Base-by-base conservation (phyloP, 2,113 vertebrate genomes). In the Tetrax tetrax region DNA sequence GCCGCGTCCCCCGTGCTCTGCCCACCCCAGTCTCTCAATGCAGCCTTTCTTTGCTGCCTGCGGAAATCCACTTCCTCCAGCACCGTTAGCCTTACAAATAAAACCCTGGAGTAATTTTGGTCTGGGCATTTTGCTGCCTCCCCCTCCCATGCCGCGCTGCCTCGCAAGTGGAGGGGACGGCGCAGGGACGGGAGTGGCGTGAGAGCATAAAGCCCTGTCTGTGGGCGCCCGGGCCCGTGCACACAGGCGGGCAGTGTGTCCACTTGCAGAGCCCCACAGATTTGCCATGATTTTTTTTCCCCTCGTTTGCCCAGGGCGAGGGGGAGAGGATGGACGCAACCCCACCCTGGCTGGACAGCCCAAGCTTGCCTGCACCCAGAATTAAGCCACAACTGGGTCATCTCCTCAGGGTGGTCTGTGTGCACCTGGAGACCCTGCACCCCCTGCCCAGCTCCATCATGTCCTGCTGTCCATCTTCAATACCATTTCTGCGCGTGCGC, bases 41-140 rank as follows among this genome's bases (percentile, higher is more conserved):
- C 93, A 84, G 89, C 83, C 93, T 96, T 97, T 97, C 93, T 95
- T 95, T 3, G 0, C 89, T 22, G 91, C 64, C 77, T 83, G 77
- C 5, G 28, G 96, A 97, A 97, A 96, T 63, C 54, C 80, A 92
- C 74, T 96, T 97, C 94, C 92, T 96, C 72, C 75, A 83, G 57
- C 89, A 90, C 80, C 41, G 21, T 54, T 68, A 78, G 89, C 45
- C 76, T 89, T 68, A 94, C 86, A 86, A 92, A 89, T 87, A 92
- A 94, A 90, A 79, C 33, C 63, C 79, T 1, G 0, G 28, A 87
- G 60, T 85, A 81, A 91, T 90, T 96, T 80, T 83, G 79, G 76
- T 68, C 71, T 71, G 90, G 76, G 64, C 41, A 24, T 75, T 93
- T 84, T 80, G 63, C 74, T 95, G 82, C 72, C 57, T 90, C 23